A percentile compares a stretch with the other conserved stretches of the same genome.
Evolutionary conservation across 1,140 invertebrate species (phyloP).

Genomic region (Lordiphosa mommai): DNA sequence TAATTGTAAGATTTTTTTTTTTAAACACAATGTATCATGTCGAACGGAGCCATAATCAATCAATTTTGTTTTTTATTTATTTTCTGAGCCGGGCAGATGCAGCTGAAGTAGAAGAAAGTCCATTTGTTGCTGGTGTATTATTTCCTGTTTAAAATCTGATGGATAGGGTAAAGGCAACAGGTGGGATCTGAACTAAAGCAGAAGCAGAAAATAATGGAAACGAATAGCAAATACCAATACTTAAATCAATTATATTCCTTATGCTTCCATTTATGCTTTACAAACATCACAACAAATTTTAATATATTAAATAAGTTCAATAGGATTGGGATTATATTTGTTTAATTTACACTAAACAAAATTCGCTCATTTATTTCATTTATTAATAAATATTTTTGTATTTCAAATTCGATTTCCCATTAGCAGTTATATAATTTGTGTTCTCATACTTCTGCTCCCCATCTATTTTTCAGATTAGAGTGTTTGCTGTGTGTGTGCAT

Average conservation of each 20-base stretch:
- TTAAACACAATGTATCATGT: conserved; percentile 64
- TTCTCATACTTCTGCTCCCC: conserved; percentile 4
- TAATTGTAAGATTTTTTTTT: conserved; percentile 58
- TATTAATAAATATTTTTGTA: background rate
- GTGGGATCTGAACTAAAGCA: background rate
- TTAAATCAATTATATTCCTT: too few species aligned
- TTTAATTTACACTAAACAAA: background rate
- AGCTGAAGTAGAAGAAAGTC: background rate
- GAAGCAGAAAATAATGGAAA: too few species aligned
- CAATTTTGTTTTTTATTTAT: conserved; percentile 33
- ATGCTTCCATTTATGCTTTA: too few species aligned
- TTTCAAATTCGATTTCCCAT: background rate
- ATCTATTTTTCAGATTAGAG: conserved; percentile 42
- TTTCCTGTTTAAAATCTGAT: conserved; percentile 4
- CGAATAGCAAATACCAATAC: too few species aligned
- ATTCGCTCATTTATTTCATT: background rate
- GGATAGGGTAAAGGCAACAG: conserved; percentile 28
- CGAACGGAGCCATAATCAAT: conserved; percentile 56
- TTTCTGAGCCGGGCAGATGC: background rate
- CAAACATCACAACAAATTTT: too few species aligned
- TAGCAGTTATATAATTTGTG: conserved; percentile 1
- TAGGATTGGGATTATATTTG: background rate
- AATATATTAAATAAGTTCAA: too few species aligned
- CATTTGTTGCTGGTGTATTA: conserved; percentile 11
- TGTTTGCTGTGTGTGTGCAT: conserved; percentile 27